These are phyloP conservation scores for Macropis europaea DNA, from an alignment of 2,888 invertebrate species.

Conservation along the genomic window DNA sequence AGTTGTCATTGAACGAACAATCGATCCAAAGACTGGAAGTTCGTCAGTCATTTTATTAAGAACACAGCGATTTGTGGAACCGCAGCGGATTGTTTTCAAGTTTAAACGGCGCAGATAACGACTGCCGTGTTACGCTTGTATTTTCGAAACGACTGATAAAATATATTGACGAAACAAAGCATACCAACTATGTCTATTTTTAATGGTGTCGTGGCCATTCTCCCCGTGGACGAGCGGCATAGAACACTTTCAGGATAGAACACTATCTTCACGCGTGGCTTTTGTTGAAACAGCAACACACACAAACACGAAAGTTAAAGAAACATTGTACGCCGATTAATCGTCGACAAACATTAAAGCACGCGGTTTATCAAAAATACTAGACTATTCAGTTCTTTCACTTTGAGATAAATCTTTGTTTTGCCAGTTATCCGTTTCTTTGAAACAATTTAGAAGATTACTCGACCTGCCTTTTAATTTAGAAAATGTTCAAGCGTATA, in stretches of 20 bases:
- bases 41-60: background rate
- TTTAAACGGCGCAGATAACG: background rate
- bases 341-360: background rate
- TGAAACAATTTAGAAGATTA: background rate
- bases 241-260: slow-evolving; percentile 7
- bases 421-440: background rate
- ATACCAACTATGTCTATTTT: slow-evolving; percentile 64
- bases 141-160: slow-evolving; percentile 12
- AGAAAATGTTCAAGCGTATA: background rate
- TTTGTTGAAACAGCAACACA: background rate
- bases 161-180: slow-evolving; percentile 33
- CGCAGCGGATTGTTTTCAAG: background rate
- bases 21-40: background rate
- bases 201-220: slow-evolving; percentile 68
- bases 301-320: slow-evolving; percentile 10
- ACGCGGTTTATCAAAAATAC: background rate
- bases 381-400: background rate
- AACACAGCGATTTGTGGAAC: background rate
- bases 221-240: slow-evolving; percentile 32
- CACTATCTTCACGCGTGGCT: slow-evolving; percentile 3
- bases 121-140: background rate
- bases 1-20: background rate
- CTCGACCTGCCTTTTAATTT: background rate
- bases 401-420: background rate
- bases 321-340: background rate